A percentile compares a stretch with the other conserved stretches of the same genome.
These are phyloP conservation scores for Ashinkailepas kermadecensis DNA, from an alignment of 2,888 invertebrate species.

Conservation along the genomic window DNA sequence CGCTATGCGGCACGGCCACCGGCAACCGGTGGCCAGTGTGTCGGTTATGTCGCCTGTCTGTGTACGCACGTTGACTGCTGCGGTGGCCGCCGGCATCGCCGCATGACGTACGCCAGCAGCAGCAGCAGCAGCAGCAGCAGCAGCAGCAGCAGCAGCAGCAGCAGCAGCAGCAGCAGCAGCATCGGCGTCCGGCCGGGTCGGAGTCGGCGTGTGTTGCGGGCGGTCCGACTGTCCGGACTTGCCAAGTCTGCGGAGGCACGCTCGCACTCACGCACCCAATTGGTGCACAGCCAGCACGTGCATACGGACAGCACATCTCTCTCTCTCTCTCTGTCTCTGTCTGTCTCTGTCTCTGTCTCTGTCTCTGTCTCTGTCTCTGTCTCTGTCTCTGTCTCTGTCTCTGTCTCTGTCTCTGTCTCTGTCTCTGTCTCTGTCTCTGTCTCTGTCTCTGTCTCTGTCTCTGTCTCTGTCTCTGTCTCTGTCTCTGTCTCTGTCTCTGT, in stretches of 20 bases:
- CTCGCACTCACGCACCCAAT: not conserved
- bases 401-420: conserved; percentile 23
- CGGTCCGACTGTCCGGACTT: not conserved
- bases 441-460: conserved; percentile 18
- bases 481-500: conserved; percentile 9
- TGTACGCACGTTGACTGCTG: too few species aligned
- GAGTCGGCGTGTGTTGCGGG: not conserved
- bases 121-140: too few species aligned
- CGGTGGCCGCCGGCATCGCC: not conserved
- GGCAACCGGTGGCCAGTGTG: too few species aligned
- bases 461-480: not conserved
- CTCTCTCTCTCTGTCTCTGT: conserved; percentile 9
- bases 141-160: not conserved
- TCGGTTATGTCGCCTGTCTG: too few species aligned
- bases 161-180: conserved; percentile 27
- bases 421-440: conserved; percentile 22
- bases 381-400: conserved; percentile 23
- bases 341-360: not conserved
- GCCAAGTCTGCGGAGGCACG: not conserved
- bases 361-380: not conserved
- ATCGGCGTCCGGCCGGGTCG: conserved; percentile 23
- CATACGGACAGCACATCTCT: conserved; percentile 10
- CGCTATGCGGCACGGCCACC: too few species aligned
- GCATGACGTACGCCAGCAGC: too few species aligned
- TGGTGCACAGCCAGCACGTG: too few species aligned